Percentiles rank a stretch among this genome's conserved stretches.
Evolutionary conservation across 2,797 vertebrate species (phyloP).

Genomic region (Leptoclinus maculatus): DNA sequence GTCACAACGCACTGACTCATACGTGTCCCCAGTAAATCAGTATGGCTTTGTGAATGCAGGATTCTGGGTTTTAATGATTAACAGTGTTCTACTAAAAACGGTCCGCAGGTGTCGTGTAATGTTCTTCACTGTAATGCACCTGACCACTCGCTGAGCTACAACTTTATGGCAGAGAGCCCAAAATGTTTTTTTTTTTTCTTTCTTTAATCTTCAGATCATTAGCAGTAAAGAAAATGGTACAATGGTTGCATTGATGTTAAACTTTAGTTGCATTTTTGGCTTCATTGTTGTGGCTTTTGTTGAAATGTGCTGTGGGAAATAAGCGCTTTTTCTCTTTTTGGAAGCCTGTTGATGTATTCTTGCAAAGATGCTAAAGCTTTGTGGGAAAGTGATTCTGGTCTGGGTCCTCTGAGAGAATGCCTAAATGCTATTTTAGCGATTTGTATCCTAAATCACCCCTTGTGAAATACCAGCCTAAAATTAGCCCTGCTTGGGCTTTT

Average conservation of each 20-base stretch:
- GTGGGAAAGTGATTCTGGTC: slow-evolving; percentile 77
- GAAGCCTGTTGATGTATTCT: slow-evolving; percentile 20
- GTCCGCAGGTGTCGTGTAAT: slow-evolving; percentile 57
- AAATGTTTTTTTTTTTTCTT: slow-evolving; percentile 25
- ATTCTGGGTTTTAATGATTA: slow-evolving; percentile 72
- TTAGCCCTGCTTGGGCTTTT: slow-evolving; percentile 76
- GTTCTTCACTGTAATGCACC: slow-evolving; percentile 13
- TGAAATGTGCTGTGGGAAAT: slow-evolving; percentile 23
- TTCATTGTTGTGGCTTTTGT: slow-evolving; percentile 6
- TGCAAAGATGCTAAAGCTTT: slow-evolving; percentile 55
- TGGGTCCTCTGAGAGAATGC: slow-evolving; percentile 78
- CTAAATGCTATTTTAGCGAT: slow-evolving; percentile 70
- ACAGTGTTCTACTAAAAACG: slow-evolving; percentile 51
- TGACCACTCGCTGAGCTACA: slow-evolving; percentile 10
- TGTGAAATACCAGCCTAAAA: slow-evolving; percentile 83
- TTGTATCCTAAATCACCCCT: slow-evolving; percentile 75
- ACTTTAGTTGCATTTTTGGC: not conserved
- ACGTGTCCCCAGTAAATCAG: slow-evolving; percentile 55
- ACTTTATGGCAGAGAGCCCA: slow-evolving; percentile 18
- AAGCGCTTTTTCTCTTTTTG: slow-evolving; percentile 7
- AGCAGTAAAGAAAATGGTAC: not conserved
- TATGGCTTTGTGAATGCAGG: slow-evolving; percentile 18
- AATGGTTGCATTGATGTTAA: not conserved
- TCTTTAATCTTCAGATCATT: slow-evolving; percentile 12
- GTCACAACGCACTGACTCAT: slow-evolving; percentile 44